Base-by-base conservation (phyloP, 1,140 invertebrate species). In the Diprion similis region DNA sequence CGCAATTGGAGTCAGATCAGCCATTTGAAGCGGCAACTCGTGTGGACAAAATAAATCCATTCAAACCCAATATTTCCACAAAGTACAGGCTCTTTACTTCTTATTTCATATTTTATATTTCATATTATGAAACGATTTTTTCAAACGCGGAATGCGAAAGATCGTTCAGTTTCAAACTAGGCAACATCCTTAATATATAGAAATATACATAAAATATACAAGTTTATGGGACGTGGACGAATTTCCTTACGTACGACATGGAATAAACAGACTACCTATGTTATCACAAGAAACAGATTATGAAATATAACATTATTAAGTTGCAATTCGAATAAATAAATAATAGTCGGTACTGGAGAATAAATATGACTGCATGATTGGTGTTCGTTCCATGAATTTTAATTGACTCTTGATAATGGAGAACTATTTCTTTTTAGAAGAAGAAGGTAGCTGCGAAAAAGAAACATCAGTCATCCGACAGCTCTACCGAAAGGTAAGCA, bases 381-480 rank as follows among this genome's bases (percentile, higher is more conserved):
- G 76, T 86, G 84, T 86, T 81, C 73, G 75, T 37, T 77, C 24
- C 46, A 73, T 46, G 4, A 15, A 19, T 45, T 11, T 17, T 45
- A 13, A 19, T 19, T 18, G 66, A 71, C 48, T 24, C 10, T 72
- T 51, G 51, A 46, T 81, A 76, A 83, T 77, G 46, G 1, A 67
- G 64, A 70, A 76, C 71, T 64, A n/a, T 76, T 81, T 24, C 84
- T 78, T 87, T 87, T 75, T 87, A 87, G 85, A 87, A 87, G 78
- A 87, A 87, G 78, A 87, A 87, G 79, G 71, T 78, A 46, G 73
- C 82, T 66, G 70, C 74, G 45, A 87, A 87, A 81, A 80, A 80
- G 78, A 87, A 87, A 76, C 83, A 79, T 68, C 83, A 85, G 66
- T 83, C 83, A 66, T 84, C 84, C 46, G 84, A 84, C 45, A 85